Evolutionary conservation across 2,113 vertebrate species (phyloP), one percentile per base, ranked within the genome.

Genomic region (Dendropsophus ebraccatus): DNA sequence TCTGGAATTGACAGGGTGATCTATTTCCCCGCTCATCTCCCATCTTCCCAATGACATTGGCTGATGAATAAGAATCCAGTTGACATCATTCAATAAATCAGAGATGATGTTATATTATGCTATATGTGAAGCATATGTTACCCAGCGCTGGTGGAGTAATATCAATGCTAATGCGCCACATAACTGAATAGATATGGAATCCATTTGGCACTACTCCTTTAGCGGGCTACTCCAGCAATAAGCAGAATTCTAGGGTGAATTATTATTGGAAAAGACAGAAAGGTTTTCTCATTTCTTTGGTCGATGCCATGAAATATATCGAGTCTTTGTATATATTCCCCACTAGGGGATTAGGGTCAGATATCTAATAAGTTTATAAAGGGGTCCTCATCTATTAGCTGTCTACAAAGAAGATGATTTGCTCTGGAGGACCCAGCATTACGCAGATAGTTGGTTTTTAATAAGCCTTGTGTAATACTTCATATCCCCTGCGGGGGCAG

Each of bases 21-120:
- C n/a, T 28, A 49, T 41, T 45, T 16, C 23, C 0, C 47, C n/a
- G n/a, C n/a, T 49, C 41, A 50, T 50, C 47, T 49, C 14, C 16
- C 10, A 75, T 75, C 47, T 16, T 50, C 50, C 45, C 45, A 17
- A 28, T 49, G 41, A 28, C 25, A 10, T 47, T 16, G 23, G 70
- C 37, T 47, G 41, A 74, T 74, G 37, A 74, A 47, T 74, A 25
- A 74, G 70, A 74, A 47, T 47, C 35, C 41, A n/a, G 25, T 50
- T 47, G 30, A 14, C 72, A 45, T 73, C 37, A 11, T n/a, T 73
- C 37, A 73, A 73, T 73, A 47, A 74, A 5, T 76, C 5, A 50
- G 47, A 30, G 25, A 16, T 50, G 45, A 76, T 52, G 25, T 28
- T 16, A 76, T 41, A 76, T 76, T 30, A 17, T 9, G 11, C 25